phyloP scores from a whole-genome alignment of 2,888 invertebrate genomes.

The Scrobipalpa atriplicella region DNA sequence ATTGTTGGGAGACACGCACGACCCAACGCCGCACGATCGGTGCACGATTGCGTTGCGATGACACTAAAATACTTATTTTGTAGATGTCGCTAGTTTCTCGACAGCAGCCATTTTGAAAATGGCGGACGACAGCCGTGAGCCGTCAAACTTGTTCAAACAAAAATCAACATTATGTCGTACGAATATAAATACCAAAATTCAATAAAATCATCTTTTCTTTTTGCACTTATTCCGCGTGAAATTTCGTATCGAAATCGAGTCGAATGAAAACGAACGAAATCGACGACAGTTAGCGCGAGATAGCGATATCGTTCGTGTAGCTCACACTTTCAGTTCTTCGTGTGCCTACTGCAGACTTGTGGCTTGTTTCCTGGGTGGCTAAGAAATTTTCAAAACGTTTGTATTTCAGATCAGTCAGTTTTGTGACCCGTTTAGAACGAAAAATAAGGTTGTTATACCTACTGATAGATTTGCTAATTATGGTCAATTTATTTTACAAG shows the following conservation, averaged over 20 bases:
- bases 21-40: conserved; percentile 49
- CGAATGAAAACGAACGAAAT: background rate
- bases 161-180: conserved; percentile 41
- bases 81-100: conserved; percentile 68
- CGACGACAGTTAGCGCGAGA: background rate
- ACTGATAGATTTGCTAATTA: background rate
- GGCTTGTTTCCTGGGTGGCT: too few species aligned
- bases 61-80: conserved; percentile 68
- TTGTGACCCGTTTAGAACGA: too few species aligned
- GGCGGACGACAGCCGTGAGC: conserved; percentile 68
- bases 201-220: background rate
- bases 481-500: background rate
- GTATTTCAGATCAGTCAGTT: background rate
- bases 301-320: background rate
- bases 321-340: too few species aligned
- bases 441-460: background rate
- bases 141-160: conserved; percentile 58
- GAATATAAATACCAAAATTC: background rate
- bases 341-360: too few species aligned
- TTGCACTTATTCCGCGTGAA: background rate
- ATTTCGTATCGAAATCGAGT: background rate
- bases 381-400: background rate
- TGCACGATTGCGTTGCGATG: conserved; percentile 71
- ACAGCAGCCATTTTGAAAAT: conserved; percentile 75
- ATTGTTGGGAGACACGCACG: conserved; percentile 49